These are phyloP conservation scores for Stratiomys singularior DNA, from an alignment of 2,888 invertebrate species.

Conservation along the genomic window DNA sequence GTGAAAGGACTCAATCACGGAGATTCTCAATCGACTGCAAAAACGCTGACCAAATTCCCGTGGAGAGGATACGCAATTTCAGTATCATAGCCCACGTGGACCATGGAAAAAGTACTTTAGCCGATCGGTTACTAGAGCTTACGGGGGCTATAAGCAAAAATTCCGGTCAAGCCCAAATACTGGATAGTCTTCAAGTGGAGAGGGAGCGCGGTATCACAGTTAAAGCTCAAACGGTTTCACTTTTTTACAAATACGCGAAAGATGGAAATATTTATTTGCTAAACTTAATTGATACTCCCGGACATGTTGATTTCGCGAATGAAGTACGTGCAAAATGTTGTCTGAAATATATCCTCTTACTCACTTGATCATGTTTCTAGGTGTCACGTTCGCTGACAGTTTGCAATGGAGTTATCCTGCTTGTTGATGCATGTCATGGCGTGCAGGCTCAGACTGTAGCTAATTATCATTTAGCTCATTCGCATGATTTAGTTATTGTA, in stretches of 20 bases:
- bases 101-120: conserved; percentile 97
- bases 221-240: conserved; percentile 94
- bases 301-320: conserved; percentile 97
- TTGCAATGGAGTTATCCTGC: conserved; percentile 92
- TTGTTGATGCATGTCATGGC: conserved; percentile 96
- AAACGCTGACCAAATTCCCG: conserved; percentile 53
- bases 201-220: conserved; percentile 97
- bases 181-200: conserved; percentile 87
- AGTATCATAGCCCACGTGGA: conserved; percentile 99
- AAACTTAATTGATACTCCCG: conserved; percentile 97
- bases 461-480: conserved; percentile 91
- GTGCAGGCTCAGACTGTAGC: conserved; percentile 98
- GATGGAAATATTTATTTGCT: conserved; percentile 78
- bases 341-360: no score
- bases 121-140: conserved; percentile 92
- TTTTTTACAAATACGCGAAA: conserved; percentile 77
- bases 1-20: neutral
- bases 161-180: conserved; percentile 74
- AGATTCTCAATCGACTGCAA: neutral
- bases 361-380: conserved; percentile 60
- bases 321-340: conserved; percentile 72
- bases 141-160: conserved; percentile 83
- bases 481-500: conserved; percentile 81
- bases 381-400: conserved; percentile 88
- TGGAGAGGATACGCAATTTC: conserved; percentile 82